Evolutionary conservation across 23 tunicate species (phyloP).

Genomic region (Phallusia fumigata): DNA sequence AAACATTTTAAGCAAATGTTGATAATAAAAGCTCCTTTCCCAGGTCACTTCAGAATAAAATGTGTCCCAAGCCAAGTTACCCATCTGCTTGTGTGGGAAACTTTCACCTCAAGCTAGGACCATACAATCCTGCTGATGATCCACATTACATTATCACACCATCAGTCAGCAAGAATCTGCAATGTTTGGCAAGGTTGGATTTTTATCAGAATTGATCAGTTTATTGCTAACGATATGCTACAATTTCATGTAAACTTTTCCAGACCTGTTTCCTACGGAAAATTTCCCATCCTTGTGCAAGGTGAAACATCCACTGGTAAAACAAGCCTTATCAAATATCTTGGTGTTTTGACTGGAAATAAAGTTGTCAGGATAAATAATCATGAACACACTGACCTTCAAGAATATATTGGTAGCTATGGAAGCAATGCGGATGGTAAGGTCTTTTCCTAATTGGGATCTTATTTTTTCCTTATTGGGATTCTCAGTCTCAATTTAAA

Average conservation of each 20-base stretch:
- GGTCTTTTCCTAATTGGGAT: too few relatives aligned
- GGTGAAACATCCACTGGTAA: conserved; percentile 98
- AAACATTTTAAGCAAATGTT: too few relatives aligned
- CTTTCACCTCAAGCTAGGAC: conserved; percentile 44
- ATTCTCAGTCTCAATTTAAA: too few relatives aligned
- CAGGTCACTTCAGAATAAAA: conserved; percentile 26
- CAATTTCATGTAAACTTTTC: background rate
- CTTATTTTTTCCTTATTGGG: too few relatives aligned
- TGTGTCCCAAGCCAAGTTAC: conserved; percentile 36
- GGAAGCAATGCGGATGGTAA: conserved; percentile 55
- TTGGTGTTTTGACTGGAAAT: conserved; percentile 76
- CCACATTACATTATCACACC: conserved; percentile 74
- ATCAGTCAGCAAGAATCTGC: conserved; percentile 56
- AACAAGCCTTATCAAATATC: conserved; percentile 79
- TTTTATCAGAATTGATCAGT: background rate
- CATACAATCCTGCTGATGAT: conserved; percentile 22
- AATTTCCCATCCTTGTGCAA: conserved; percentile 89
- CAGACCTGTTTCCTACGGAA: conserved; percentile 90
- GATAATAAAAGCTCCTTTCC: too few relatives aligned
- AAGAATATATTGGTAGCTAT: conserved; percentile 91
- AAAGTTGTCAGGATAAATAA: conserved; percentile 87
- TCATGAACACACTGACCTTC: conserved; percentile 98
- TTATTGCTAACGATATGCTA: background rate
- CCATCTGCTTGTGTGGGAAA: conserved; percentile 6
- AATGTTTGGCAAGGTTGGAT: conserved; percentile 55